Conservation (phyloP, 1,140 invertebrate genomes). For the Sipha flava region DNA sequence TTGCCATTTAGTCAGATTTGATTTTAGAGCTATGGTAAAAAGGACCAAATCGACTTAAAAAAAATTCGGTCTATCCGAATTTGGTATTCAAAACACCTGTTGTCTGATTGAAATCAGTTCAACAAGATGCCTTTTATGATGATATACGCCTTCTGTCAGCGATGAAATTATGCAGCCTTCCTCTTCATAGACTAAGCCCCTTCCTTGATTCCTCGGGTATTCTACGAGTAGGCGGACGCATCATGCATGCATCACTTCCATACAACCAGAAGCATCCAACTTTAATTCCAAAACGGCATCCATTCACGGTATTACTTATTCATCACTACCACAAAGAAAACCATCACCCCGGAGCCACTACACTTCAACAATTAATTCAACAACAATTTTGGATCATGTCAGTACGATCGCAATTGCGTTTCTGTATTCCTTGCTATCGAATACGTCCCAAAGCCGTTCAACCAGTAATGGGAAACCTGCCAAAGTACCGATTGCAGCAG, state of each 20-base stretch:
- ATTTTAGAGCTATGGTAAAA: too few species aligned
- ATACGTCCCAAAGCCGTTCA: not conserved
- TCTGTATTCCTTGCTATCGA: not conserved
- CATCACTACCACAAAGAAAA: not conserved
- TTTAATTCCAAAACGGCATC: slow-evolving; percentile 21
- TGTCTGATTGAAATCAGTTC: too few species aligned
- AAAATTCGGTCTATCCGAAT: too few species aligned
- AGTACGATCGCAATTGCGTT: not conserved
- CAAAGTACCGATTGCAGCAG: not conserved
- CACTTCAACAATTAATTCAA: not conserved
- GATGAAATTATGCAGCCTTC: not conserved
- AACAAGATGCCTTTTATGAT: not conserved
- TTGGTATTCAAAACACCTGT: too few species aligned
- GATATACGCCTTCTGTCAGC: not conserved
- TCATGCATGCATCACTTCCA: slow-evolving; percentile 4
- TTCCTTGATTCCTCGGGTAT: slow-evolving; percentile 15
- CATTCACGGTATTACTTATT: not conserved
- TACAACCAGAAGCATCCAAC: slow-evolving; percentile 35
- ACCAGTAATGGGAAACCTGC: not conserved
- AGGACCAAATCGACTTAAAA: too few species aligned
- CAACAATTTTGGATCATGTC: slow-evolving; percentile 13
- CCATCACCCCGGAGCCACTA: not conserved
- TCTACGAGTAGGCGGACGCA: slow-evolving; percentile 36
- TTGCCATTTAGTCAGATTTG: too few species aligned
- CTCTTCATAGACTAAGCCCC: not conserved